A percentile compares a stretch with the other conserved stretches of the same genome.
phyloP scores from a whole-genome alignment of 1,140 invertebrate species.

The Drosophila serrata region DNA sequence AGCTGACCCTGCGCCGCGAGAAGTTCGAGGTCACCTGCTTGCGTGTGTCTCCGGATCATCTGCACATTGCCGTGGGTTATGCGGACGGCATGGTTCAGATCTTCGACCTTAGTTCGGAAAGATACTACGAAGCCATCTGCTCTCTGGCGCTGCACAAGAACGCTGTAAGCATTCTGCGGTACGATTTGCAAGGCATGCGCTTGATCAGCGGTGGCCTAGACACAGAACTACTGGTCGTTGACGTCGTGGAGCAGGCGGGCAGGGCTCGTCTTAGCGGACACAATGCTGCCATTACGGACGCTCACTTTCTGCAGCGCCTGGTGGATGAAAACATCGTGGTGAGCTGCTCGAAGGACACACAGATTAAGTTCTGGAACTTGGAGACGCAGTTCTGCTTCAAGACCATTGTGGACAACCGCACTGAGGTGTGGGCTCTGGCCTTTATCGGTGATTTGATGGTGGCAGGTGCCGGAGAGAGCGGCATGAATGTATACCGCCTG shows the following conservation, averaged over 20 bases:
- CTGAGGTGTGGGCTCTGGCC: slow-evolving; percentile 94
- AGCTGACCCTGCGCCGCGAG: slow-evolving; percentile 91
- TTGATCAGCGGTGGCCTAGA: slow-evolving; percentile 87
- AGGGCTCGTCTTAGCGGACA: slow-evolving; percentile 96
- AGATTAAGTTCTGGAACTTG: slow-evolving; percentile 99
- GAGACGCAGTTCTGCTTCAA: slow-evolving; percentile 98
- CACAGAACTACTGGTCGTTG: slow-evolving; percentile 97
- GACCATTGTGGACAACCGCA: slow-evolving; percentile 93
- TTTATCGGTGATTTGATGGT: slow-evolving; percentile 93
- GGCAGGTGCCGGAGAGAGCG: slow-evolving; percentile 93
- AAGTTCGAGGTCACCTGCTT: slow-evolving; percentile 91
- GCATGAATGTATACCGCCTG: slow-evolving; percentile 94
- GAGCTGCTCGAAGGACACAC: slow-evolving; percentile 96
- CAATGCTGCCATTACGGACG: slow-evolving; percentile 95
- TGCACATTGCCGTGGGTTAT: slow-evolving; percentile 96
- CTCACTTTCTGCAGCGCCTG: slow-evolving; percentile 91
- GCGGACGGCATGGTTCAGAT: slow-evolving; percentile 94
- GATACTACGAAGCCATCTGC: slow-evolving; percentile 87
- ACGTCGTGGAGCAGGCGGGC: slow-evolving; percentile 96
- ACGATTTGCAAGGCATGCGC: slow-evolving; percentile 88
- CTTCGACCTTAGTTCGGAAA: slow-evolving; percentile 90
- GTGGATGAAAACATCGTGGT: slow-evolving; percentile 89
- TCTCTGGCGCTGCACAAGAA: slow-evolving; percentile 96
- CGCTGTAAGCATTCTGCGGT: slow-evolving; percentile 91
- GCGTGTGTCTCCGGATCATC: slow-evolving; percentile 89